These are phyloP conservation scores for Dicentrarchus labrax DNA, from an alignment of 2,113 vertebrate species.

Conservation along the genomic window DNA sequence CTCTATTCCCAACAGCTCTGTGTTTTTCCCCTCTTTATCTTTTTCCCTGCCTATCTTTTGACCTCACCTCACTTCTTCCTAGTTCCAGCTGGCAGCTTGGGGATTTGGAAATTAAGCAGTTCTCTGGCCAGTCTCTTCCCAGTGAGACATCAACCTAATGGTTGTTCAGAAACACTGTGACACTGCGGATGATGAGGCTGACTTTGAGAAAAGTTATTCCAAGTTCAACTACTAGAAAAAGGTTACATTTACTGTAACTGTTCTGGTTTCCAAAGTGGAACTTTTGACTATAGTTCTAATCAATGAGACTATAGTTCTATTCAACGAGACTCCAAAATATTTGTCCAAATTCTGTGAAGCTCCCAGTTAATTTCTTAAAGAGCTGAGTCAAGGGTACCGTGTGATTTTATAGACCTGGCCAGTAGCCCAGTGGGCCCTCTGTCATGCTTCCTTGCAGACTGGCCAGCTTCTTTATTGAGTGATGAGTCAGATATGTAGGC, in stretches of 20 bases:
- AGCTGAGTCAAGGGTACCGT: conserved; percentile 32
- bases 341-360: conserved; percentile 8
- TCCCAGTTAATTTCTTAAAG: conserved; percentile 39
- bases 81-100: conserved; percentile 34
- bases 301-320: background rate
- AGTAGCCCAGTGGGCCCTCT: conserved; percentile 33
- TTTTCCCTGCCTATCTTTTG: conserved; percentile 29
- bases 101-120: conserved; percentile 36
- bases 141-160: conserved; percentile 39
- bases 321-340: background rate
- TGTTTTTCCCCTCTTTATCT: conserved; percentile 18
- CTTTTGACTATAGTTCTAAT: background rate
- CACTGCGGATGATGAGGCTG: conserved; percentile 20
- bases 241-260: background rate
- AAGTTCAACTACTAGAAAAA: conserved; percentile 4
- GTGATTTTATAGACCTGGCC: conserved; percentile 39
- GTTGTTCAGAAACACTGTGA: conserved; percentile 26
- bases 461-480: conserved; percentile 30
- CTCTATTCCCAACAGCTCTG: conserved; percentile 2
- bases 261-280: background rate
- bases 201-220: conserved; percentile 29
- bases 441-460: conserved; percentile 34
- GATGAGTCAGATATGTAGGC: conserved; percentile 60
- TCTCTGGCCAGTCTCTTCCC: conserved; percentile 19
- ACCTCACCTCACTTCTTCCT: conserved; percentile 39